Evolutionary conservation across 2,797 vertebrate genomes (phyloP).

Genomic region (Sparus aurata): DNA sequence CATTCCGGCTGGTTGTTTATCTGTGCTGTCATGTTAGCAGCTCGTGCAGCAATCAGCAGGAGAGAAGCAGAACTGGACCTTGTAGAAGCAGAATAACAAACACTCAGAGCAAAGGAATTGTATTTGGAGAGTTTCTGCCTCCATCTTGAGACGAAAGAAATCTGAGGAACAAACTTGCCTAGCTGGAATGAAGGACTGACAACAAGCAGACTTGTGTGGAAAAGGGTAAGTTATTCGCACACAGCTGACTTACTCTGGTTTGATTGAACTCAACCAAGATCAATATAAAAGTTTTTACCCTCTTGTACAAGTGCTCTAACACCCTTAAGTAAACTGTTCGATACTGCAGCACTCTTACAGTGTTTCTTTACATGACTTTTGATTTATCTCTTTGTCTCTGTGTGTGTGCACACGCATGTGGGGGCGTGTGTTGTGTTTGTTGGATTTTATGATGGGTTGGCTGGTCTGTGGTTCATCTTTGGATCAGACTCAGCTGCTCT

Average conservation of each 20-base stretch:
- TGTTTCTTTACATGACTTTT: conserved; percentile 31
- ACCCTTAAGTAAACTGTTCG: conserved; percentile 20
- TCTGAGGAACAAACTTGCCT: conserved; percentile 72
- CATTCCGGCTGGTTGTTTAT: conserved; percentile 67
- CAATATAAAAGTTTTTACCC: conserved; percentile 37
- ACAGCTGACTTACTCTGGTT: conserved; percentile 55
- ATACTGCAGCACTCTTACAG: conserved; percentile 1
- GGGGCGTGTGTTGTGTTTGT: conserved; percentile 48
- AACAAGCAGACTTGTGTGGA: conserved; percentile 53
- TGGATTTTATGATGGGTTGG: conserved; percentile 58
- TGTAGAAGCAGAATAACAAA: conserved; percentile 65
- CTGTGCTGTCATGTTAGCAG: conserved; percentile 70
- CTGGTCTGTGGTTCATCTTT: conserved; percentile 60
- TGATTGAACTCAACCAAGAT: conserved; percentile 41
- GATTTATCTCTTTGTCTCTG: conserved; percentile 47
- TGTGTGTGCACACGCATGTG: conserved; percentile 27
- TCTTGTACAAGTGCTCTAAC: conserved; percentile 5
- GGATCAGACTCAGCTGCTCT: conserved; percentile 70
- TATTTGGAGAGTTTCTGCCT: conserved; percentile 75
- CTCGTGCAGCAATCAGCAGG: conserved; percentile 60
- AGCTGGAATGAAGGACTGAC: conserved; percentile 65
- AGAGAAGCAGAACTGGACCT: conserved; percentile 74
- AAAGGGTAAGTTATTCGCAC: conserved; percentile 68
- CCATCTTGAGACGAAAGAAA: conserved; percentile 76
- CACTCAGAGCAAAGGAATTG: conserved; percentile 65